A percentile compares a stretch with the other conserved stretches of the same genome.
These are phyloP conservation scores for Euclidia mi DNA, from an alignment of 2,888 invertebrate genomes.

Conservation along the genomic window DNA sequence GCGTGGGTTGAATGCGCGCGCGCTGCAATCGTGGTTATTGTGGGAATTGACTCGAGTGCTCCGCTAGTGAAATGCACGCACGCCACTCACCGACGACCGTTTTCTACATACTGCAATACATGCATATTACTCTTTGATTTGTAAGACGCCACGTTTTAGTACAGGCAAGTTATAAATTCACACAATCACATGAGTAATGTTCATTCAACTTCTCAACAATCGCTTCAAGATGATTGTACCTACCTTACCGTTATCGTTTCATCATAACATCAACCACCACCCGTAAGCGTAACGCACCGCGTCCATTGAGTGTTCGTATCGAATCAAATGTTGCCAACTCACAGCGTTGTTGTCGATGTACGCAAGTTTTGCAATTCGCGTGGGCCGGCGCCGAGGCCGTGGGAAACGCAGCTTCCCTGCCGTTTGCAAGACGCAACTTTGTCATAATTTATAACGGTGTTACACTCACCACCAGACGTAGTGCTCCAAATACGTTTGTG, in stretches of 20 bases:
- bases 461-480: slow-evolving; percentile 49
- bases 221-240: slow-evolving; percentile 19
- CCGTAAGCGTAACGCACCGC: slow-evolving; percentile 35
- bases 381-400: slow-evolving; percentile 76
- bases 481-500: slow-evolving; percentile 55
- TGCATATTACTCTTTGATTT: slow-evolving; percentile 18
- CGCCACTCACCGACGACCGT: slow-evolving; percentile 50
- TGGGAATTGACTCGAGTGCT: slow-evolving; percentile 71
- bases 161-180: not conserved
- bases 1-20: slow-evolving; percentile 78
- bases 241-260: slow-evolving; percentile 36
- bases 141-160: slow-evolving; percentile 11
- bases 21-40: slow-evolving; percentile 67
- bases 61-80: slow-evolving; percentile 64
- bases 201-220: slow-evolving; percentile 2
- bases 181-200: not conserved
- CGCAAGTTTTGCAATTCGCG: slow-evolving; percentile 67
- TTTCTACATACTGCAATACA: slow-evolving; percentile 59
- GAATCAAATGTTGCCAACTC: slow-evolving; percentile 48
- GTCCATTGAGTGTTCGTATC: slow-evolving; percentile 41
- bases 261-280: slow-evolving; percentile 37
- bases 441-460: slow-evolving; percentile 75
- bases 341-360: slow-evolving; percentile 66
- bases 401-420: slow-evolving; percentile 75
- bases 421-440: slow-evolving; percentile 54